phyloP scores from a whole-genome alignment of 2,797 vertebrate genomes.

The Perdix hodgsoniae region DNA sequence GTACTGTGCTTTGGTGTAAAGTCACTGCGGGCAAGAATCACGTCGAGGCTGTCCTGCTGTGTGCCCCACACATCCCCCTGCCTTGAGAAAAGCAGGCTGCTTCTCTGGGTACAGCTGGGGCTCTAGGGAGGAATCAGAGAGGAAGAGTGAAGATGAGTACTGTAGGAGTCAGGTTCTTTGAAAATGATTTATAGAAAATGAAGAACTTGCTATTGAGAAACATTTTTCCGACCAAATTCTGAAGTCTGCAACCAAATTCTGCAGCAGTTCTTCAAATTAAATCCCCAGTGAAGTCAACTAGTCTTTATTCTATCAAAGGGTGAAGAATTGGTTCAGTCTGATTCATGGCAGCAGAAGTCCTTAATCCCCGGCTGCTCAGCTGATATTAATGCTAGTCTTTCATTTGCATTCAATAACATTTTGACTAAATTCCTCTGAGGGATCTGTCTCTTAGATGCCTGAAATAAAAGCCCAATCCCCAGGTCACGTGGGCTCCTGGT shows the following conservation, averaged over 20 bases:
- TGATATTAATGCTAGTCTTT: constrained; percentile 33
- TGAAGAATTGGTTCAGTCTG: not conserved
- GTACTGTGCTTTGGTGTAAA: not conserved
- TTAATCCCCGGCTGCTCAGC: not conserved
- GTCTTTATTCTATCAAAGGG: not conserved
- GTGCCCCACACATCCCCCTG: no score
- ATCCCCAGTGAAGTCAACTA: not conserved
- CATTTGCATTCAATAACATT: constrained; percentile 42
- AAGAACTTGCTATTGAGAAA: not conserved
- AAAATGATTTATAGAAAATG: not conserved
- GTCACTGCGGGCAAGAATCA: not conserved
- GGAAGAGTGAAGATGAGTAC: not conserved
- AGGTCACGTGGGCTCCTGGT: constrained; percentile 18
- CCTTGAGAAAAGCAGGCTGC: not conserved
- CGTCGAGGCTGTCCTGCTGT: not conserved
- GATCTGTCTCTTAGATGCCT: constrained; percentile 5
- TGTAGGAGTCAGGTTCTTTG: not conserved
- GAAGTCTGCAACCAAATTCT: not conserved
- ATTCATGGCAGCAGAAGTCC: constrained; percentile 13
- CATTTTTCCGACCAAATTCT: not conserved
- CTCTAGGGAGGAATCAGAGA: not conserved
- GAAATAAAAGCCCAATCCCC: not conserved
- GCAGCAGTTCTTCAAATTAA: not conserved
- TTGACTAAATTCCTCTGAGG: constrained; percentile 32
- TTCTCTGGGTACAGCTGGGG: not conserved